These are phyloP conservation scores for Acleris literana DNA, from an alignment of 2,888 invertebrate genomes.

Conservation along the genomic window DNA sequence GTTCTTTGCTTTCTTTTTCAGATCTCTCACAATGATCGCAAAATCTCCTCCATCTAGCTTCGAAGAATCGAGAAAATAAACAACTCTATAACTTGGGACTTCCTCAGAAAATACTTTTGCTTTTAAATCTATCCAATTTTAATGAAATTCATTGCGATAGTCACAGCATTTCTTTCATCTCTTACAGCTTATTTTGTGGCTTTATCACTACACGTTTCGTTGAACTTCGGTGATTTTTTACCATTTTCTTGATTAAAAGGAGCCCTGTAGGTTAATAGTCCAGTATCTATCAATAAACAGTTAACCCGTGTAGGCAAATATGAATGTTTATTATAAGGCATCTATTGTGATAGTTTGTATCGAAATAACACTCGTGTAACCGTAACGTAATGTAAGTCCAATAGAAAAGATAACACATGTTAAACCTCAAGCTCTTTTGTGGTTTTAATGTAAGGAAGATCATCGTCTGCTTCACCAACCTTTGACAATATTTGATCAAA, in stretches of 20 bases:
- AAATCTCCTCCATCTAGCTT: conserved; percentile 73
- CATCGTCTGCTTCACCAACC: conserved; percentile 40
- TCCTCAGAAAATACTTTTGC: conserved; percentile 33
- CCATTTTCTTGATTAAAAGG: conserved; percentile 18
- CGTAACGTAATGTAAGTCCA: conserved; percentile 44
- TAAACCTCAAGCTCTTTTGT: conserved; percentile 28
- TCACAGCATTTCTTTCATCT: conserved; percentile 34
- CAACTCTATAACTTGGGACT: conserved; percentile 33
- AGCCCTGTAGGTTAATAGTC: conserved; percentile 26
- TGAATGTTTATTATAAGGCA: conserved; percentile 45
- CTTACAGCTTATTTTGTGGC: conserved; percentile 30
- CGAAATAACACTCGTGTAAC: conserved; percentile 44
- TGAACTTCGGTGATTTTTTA: conserved; percentile 3
- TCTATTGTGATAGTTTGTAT: conserved; percentile 50
- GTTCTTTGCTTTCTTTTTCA: conserved; percentile 51
- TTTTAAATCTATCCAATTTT: conserved; percentile 37
- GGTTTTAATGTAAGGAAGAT: conserved; percentile 20
- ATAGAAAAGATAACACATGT: conserved; percentile 37
- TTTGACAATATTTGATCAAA: conserved; percentile 25
- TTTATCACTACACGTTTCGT: conserved; percentile 30
- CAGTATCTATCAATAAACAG: conserved; percentile 27
- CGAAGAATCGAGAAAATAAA: conserved; percentile 70
- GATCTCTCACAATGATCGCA: conserved; percentile 74
- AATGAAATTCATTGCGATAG: conserved; percentile 25
- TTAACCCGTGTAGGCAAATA: conserved; percentile 44